These are phyloP conservation scores for Eupithecia dodoneata DNA, from an alignment of 2,888 invertebrate species.

Conservation along the genomic window DNA sequence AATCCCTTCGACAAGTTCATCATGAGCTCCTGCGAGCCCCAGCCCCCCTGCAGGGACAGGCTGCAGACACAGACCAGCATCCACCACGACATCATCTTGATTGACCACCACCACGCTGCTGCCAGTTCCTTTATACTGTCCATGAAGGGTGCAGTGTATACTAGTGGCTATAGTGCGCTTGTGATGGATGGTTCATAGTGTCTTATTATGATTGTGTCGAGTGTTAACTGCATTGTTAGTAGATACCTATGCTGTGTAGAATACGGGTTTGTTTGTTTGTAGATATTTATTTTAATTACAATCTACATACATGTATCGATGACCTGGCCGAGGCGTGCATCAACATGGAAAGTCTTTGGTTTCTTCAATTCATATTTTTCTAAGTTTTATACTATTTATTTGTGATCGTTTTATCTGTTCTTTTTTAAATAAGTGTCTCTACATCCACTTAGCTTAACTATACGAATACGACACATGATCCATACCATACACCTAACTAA, in stretches of 20 bases:
- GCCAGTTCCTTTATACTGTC: conserved; percentile 15
- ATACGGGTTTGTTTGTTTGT: neutral
- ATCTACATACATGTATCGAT: neutral
- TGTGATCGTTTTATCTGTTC: too few relatives aligned
- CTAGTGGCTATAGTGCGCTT: neutral
- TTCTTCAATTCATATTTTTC: neutral
- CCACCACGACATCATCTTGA: conserved; percentile 17
- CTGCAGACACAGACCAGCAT: conserved; percentile 22
- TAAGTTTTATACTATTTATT: neutral
- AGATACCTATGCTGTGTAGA: neutral
- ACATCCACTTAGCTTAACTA: too few relatives aligned
- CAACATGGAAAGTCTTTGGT: neutral
- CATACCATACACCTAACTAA: too few relatives aligned
- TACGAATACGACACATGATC: too few relatives aligned
- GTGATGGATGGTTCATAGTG: neutral
- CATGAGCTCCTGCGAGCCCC: conserved; percentile 64
- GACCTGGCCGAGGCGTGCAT: neutral
- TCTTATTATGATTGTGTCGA: neutral
- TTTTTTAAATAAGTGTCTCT: too few relatives aligned
- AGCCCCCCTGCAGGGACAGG: neutral
- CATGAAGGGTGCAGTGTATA: neutral
- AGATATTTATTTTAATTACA: neutral
- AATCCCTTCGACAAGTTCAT: conserved; percentile 65
- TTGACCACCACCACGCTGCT: neutral
- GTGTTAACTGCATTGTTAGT: neutral